Evolutionary conservation across 2,113 vertebrate species (phyloP).

Genomic region (Oenanthe melanoleuca): DNA sequence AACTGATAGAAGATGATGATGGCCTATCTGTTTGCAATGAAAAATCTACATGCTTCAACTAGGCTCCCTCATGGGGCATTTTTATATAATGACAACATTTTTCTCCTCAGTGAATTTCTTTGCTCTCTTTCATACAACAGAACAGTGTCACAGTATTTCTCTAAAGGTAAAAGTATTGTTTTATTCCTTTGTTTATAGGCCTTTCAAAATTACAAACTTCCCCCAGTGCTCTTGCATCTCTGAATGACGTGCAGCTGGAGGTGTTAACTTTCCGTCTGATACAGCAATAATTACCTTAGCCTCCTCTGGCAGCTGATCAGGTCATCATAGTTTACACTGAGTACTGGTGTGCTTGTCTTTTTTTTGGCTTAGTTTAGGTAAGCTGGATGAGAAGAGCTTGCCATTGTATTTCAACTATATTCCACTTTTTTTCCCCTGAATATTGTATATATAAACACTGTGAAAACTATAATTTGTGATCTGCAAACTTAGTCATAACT

Average conservation of each 20-base stretch:
- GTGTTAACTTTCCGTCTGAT: not conserved
- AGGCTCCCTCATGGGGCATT: fast-evolving
- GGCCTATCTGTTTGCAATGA: not conserved
- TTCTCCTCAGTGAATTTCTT: not conserved
- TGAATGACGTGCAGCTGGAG: not conserved
- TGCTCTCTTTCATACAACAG: not conserved
- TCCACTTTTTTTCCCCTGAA: not conserved
- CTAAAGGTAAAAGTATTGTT: not conserved
- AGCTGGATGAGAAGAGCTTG: not conserved
- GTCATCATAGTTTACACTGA: not conserved
- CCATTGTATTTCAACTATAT: not conserved
- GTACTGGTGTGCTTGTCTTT: not conserved
- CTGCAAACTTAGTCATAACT: not conserved
- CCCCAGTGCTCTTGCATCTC: not conserved
- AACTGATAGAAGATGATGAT: not conserved
- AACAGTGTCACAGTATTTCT: not conserved
- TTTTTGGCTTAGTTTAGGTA: not conserved
- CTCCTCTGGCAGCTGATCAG: not conserved
- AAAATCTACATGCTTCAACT: not conserved
- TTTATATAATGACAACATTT: not conserved
- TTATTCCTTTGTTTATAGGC: not conserved
- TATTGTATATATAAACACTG: not conserved
- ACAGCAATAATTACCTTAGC: fast-evolving
- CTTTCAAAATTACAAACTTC: not conserved
- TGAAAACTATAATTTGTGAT: not conserved